Base-by-base conservation (phyloP, 2,113 vertebrate genomes). In the Dolichotis patagonum region DNA sequence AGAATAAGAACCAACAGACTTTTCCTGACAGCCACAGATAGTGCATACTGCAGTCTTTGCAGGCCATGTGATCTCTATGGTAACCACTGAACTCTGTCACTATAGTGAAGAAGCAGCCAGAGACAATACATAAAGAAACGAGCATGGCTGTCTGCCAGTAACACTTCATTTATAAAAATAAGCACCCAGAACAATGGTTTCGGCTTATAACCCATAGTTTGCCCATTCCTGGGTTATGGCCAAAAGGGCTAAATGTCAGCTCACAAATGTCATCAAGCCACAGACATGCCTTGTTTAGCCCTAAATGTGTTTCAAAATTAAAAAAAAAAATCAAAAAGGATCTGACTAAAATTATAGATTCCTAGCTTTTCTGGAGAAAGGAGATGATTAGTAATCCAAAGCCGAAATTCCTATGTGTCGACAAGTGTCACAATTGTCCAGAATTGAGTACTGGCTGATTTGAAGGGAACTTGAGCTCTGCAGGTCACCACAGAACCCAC, bases 401-500 rank as follows among this genome's bases (percentile, higher is more conserved):
- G 81, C 60, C 69, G 22, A 80, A 97, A 98, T 97, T 96, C 96
- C 95, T 80, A 26, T 1, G 0, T 63, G 81, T 97, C 96, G 97
- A 28, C 88, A 41, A 90, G 49, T 94, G 95, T 97, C 96, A n/a
- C 86, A 71, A 28, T 20, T 77, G 38, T 88, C 86, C 94, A 62
- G 80, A 90, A 14, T 2, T 85, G 81, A 84, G 80, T 24, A 32
- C 58, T 16, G 19, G 80, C 82, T 92, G 63, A 54, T 91, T 46
- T 56, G 77, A n/a, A 85, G 32, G 75, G 38, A 43, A 20, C 35
- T 3, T 4, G 19, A 58, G 14, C 67, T 85, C 5, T 16, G 11
- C 46, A 56, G 94, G 71, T 75, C 26, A 73, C 90, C 85, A 20
- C 90, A 90, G 88, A 84, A 43, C 78, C 30, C 56, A 13, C 62